Evolutionary conservation across 2,888 invertebrate species (phyloP).

Genomic region (Cacoxenus indagator): DNA sequence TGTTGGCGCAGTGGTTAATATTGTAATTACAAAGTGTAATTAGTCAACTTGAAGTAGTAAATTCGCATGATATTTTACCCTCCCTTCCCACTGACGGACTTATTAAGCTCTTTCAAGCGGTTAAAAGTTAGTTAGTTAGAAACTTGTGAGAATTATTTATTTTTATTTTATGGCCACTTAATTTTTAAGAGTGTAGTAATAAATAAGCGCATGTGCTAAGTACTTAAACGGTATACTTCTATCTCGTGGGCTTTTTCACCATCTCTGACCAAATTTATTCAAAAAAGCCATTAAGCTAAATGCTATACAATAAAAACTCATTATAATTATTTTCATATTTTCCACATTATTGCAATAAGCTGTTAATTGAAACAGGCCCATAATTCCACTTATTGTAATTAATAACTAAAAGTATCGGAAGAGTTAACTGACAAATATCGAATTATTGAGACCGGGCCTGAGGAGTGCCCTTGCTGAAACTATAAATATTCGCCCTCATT

Average conservation of each 20-base stretch:
- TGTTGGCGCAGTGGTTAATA: slow-evolving; percentile 50
- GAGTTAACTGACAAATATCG: too few relatives aligned
- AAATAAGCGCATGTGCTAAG: neutral
- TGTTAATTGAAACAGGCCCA: neutral
- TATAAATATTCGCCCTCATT: too few relatives aligned
- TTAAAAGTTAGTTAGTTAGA: slow-evolving; percentile 58
- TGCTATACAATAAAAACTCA: neutral
- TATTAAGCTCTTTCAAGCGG: slow-evolving; percentile 22
- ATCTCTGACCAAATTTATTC: neutral
- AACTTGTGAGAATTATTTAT: slow-evolving; percentile 58
- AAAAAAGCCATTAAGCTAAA: neutral
- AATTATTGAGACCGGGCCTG: too few relatives aligned
- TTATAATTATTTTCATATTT: neutral
- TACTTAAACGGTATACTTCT: neutral
- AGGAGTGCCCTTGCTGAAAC: too few relatives aligned
- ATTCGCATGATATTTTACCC: slow-evolving; percentile 1
- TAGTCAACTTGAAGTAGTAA: slow-evolving; percentile 48
- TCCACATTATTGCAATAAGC: neutral
- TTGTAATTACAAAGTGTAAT: slow-evolving; percentile 56
- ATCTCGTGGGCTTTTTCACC: neutral
- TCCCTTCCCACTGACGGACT: neutral
- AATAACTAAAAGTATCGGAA: too few relatives aligned
- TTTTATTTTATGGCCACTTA: slow-evolving; percentile 30
- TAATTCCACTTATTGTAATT: too few relatives aligned
- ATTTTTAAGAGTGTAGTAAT: neutral